These are phyloP conservation scores for Drosophila truncata DNA, from an alignment of 1,140 invertebrate genomes.

Conservation along the genomic window DNA sequence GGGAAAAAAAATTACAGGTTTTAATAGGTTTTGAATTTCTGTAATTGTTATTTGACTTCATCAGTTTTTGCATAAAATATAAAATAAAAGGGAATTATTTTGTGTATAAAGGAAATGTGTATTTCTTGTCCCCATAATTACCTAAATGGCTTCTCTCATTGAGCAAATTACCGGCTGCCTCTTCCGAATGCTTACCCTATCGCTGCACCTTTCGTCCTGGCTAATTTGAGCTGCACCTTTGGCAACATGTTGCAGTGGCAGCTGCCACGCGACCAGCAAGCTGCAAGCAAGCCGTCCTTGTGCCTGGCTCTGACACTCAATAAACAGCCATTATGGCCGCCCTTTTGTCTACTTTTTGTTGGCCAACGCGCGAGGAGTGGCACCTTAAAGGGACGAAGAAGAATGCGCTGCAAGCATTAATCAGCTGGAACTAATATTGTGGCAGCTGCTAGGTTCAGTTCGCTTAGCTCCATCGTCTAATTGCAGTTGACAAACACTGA, in stretches of 20 bases:
- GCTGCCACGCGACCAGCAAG: slow-evolving; percentile 16
- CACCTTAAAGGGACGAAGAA: slow-evolving; percentile 57
- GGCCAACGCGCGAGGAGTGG: slow-evolving; percentile 41
- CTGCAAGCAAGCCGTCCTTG: slow-evolving; percentile 56
- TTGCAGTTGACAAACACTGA: slow-evolving; percentile 48
- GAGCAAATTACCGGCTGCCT: slow-evolving; percentile 35
- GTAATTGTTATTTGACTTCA: too few relatives aligned
- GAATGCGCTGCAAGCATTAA: slow-evolving; percentile 64
- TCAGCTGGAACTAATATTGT: slow-evolving; percentile 77
- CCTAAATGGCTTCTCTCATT: slow-evolving; percentile 25
- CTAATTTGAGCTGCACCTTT: slow-evolving; percentile 53
- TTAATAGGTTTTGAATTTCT: not conserved
- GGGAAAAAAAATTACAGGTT: not conserved
- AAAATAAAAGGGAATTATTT: not conserved
- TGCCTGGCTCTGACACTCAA: slow-evolving; percentile 57
- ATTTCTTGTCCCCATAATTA: slow-evolving; percentile 38
- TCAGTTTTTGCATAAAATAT: not conserved
- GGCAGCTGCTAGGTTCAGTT: slow-evolving; percentile 44
- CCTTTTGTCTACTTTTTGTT: slow-evolving; percentile 50
- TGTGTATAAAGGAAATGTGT: too few relatives aligned
- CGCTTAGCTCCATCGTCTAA: slow-evolving; percentile 21
- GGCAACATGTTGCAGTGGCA: slow-evolving; percentile 66
- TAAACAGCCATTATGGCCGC: slow-evolving; percentile 66
- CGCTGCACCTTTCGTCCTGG: slow-evolving; percentile 53
- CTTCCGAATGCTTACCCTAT: slow-evolving; percentile 21